phyloP scores from a whole-genome alignment of 2,797 vertebrate species.

The Microctenopoma steveboyesi region DNA sequence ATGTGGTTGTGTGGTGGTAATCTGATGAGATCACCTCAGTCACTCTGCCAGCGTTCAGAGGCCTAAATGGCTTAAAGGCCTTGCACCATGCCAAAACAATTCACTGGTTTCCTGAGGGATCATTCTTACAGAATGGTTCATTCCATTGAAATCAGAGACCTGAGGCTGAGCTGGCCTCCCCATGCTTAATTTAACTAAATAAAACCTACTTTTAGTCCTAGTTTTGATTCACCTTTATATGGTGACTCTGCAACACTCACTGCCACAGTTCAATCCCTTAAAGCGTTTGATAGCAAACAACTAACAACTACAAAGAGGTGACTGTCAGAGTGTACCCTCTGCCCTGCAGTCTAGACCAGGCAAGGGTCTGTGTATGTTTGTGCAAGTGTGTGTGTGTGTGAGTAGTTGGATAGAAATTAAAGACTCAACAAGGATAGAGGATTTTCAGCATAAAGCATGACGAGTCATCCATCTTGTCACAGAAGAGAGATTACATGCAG shows the following conservation, averaged over 20 bases:
- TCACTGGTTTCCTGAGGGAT: conserved; percentile 56
- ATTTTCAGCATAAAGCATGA: conserved; percentile 74
- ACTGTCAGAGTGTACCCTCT: conserved; percentile 33
- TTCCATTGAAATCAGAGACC: conserved; percentile 43
- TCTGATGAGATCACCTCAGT: conserved; percentile 70
- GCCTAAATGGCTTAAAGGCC: conserved; percentile 68
- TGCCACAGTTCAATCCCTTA: conserved; percentile 9
- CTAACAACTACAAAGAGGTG: conserved; percentile 30
- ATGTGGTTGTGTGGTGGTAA: conserved; percentile 64
- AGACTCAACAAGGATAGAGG: conserved; percentile 60
- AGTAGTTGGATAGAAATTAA: conserved; percentile 63
- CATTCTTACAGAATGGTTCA: conserved; percentile 55
- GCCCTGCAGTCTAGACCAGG: conserved; percentile 39
- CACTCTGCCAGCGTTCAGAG: conserved; percentile 49
- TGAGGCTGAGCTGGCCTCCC: conserved; percentile 22
- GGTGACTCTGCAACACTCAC: conserved; percentile 23
- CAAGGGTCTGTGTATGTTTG: conserved; percentile 30
- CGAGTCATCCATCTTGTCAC: conserved; percentile 80
- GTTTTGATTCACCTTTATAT: conserved; percentile 9
- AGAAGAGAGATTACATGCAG: conserved; percentile 80
- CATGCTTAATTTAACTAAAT: conserved; percentile 17
- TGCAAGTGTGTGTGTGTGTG: conserved; percentile 23
- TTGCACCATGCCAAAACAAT: conserved; percentile 60
- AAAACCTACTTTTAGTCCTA: conserved; percentile 27
- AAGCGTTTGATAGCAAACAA: conserved; percentile 26